Evolutionary conservation across 2,888 invertebrate genomes (phyloP).

Genomic region (Protonemura montana): DNA sequence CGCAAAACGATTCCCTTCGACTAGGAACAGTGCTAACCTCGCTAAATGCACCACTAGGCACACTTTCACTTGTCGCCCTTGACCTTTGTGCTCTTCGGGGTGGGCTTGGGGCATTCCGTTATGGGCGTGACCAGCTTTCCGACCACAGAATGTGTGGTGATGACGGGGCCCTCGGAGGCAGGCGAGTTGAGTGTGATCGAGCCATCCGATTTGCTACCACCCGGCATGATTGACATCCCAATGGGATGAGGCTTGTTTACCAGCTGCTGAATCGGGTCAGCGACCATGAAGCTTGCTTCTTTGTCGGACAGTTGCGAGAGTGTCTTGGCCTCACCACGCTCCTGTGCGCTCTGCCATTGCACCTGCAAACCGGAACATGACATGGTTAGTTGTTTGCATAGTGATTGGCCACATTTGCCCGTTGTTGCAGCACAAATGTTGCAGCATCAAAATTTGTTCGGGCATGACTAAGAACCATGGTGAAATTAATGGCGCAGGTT

Average conservation of each 20-base stretch:
- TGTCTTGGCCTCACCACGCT: constrained; percentile 66
- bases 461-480: too few species aligned
- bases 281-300: constrained; percentile 30
- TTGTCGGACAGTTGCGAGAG: constrained; percentile 37
- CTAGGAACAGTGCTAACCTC: not conserved
- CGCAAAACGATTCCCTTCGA: not conserved
- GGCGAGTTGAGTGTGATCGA: not conserved
- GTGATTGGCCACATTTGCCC: too few species aligned
- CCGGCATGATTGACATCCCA: not conserved
- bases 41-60: not conserved
- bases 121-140: not conserved
- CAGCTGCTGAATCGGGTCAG: constrained; percentile 20
- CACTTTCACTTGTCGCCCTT: not conserved
- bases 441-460: too few species aligned
- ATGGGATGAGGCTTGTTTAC: not conserved
- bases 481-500: too few species aligned
- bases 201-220: not conserved
- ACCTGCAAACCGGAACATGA: constrained; percentile 61
- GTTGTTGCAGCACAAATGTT: too few species aligned
- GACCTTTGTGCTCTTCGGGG: not conserved
- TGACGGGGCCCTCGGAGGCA: not conserved
- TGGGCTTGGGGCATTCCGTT: not conserved
- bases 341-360: constrained; percentile 78
- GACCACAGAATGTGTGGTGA: not conserved
- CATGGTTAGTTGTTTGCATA: too few species aligned